These are phyloP conservation scores for Sisyra nigra DNA, from an alignment of 2,888 invertebrate species.

Conservation along the genomic window DNA sequence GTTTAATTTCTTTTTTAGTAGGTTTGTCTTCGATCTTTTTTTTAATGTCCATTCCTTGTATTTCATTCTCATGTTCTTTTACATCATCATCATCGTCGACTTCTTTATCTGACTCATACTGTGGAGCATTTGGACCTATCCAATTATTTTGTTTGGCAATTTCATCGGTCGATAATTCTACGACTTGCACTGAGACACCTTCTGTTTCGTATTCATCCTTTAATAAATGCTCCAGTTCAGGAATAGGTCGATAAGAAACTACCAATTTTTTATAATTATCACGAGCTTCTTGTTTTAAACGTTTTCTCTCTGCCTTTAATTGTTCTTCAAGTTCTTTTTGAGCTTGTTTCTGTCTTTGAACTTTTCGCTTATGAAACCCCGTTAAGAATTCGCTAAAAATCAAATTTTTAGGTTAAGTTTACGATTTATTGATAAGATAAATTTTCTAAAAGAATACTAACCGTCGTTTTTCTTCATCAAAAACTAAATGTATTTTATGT, in stretches of 20 bases:
- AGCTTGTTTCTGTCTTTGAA: conserved; percentile 58
- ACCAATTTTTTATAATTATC: conserved; percentile 59
- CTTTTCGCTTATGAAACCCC: conserved; percentile 67
- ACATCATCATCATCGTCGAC: conserved; percentile 17
- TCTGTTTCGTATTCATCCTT: conserved; percentile 60
- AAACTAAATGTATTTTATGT: conserved; percentile 35
- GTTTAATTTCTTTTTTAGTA: conserved; percentile 20
- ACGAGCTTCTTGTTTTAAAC: conserved; percentile 49
- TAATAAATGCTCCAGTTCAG: conserved; percentile 49
- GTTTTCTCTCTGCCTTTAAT: conserved; percentile 58
- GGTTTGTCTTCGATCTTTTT: conserved; percentile 19
- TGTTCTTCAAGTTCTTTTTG: conserved; percentile 52
- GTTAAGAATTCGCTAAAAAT: conserved; percentile 56
- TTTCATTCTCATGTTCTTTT: conserved; percentile 20
- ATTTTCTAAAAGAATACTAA: conserved; percentile 19
- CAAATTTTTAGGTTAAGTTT: too few relatives aligned
- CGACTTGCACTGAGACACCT: conserved; percentile 62
- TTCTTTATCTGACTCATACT: conserved; percentile 15
- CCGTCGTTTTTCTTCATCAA: conserved; percentile 42
- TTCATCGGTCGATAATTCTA: conserved; percentile 53
- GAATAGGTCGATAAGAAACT: conserved; percentile 51
- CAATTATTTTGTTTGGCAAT: conserved; percentile 53
- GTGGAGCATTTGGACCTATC: conserved; percentile 51
- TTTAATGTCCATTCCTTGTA: conserved; percentile 33
- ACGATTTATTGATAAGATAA: neutral